These are phyloP conservation scores for Sebastes variabilis DNA, from an alignment of 2,797 vertebrate genomes.

Conservation along the genomic window DNA sequence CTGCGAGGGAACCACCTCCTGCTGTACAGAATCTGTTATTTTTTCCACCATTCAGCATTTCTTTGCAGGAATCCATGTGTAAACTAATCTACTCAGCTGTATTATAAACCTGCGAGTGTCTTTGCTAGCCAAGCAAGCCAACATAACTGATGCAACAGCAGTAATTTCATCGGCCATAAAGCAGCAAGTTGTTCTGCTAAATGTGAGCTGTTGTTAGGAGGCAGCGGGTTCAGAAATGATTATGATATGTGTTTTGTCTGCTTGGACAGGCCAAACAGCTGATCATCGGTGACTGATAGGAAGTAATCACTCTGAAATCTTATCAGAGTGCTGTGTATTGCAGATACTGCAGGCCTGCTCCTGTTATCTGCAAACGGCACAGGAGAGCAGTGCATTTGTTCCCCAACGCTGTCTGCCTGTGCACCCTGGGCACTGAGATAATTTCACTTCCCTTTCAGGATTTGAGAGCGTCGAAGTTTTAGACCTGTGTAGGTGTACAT, in stretches of 20 bases:
- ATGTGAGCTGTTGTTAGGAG: slow-evolving; percentile 33
- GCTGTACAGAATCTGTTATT: slow-evolving; percentile 40
- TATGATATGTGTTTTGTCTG: slow-evolving; percentile 59
- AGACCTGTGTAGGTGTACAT: slow-evolving; percentile 61
- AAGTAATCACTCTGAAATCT: slow-evolving; percentile 71
- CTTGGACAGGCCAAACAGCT: slow-evolving; percentile 59
- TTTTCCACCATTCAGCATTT: slow-evolving; percentile 77
- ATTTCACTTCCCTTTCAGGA: slow-evolving; percentile 65
- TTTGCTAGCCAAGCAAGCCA: slow-evolving; percentile 68
- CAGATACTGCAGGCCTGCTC: slow-evolving; percentile 40
- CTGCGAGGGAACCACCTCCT: slow-evolving; percentile 25
- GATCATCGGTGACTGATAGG: slow-evolving; percentile 71
- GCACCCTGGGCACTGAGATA: slow-evolving; percentile 63
- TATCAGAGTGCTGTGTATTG: slow-evolving; percentile 56
- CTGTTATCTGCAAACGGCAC: slow-evolving; percentile 63
- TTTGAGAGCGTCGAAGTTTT: slow-evolving; percentile 47
- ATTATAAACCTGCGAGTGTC: slow-evolving; percentile 59
- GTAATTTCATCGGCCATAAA: slow-evolving; percentile 59
- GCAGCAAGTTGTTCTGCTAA: slow-evolving; percentile 42
- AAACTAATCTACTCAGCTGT: slow-evolving; percentile 77
- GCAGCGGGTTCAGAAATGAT: slow-evolving; percentile 35
- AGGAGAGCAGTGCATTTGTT: slow-evolving; percentile 45
- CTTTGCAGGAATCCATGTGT: slow-evolving; percentile 65
- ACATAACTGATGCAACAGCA: slow-evolving; percentile 62
- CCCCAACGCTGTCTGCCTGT: slow-evolving; percentile 26